A percentile compares a stretch with the other conserved stretches of the same genome.
Conservation (phyloP, 2,113 vertebrate genomes). For the Cololabis saira region DNA sequence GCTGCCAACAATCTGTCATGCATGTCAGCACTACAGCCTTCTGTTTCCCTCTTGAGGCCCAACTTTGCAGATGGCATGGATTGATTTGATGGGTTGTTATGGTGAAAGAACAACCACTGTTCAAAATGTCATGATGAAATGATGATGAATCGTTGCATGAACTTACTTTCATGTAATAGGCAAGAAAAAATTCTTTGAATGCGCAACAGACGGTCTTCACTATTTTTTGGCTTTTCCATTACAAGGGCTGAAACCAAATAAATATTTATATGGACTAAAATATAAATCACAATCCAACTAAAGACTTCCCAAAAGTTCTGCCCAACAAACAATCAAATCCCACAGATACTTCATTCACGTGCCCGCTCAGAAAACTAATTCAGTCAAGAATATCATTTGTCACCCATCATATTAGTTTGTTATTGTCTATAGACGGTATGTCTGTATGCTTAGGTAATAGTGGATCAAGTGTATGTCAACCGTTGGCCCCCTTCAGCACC, state of each 20-base stretch:
- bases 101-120: slow-evolving; percentile 31
- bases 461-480: slow-evolving; percentile 10
- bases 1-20: slow-evolving; percentile 58
- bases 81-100: slow-evolving; percentile 25
- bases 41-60: slow-evolving; percentile 16
- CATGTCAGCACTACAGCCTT: slow-evolving; percentile 44
- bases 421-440: background rate
- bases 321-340: background rate
- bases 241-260: background rate
- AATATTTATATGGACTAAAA: too few relatives aligned
- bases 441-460: slow-evolving; percentile 3
- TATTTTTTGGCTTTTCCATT: background rate
- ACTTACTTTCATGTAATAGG: background rate
- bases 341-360: background rate
- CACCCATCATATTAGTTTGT: background rate
- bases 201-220: background rate
- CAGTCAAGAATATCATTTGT: background rate
- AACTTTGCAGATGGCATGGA: slow-evolving; percentile 25
- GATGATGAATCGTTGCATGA: slow-evolving; percentile 16
- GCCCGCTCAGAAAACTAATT: background rate
- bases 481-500: slow-evolving; percentile 67
- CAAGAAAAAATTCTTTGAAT: background rate
- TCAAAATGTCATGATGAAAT: slow-evolving; percentile 4
- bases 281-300: background rate
- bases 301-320: background rate